Base-by-base conservation (phyloP, 2,113 vertebrate genomes). In the Colistium nudipinnis region DNA sequence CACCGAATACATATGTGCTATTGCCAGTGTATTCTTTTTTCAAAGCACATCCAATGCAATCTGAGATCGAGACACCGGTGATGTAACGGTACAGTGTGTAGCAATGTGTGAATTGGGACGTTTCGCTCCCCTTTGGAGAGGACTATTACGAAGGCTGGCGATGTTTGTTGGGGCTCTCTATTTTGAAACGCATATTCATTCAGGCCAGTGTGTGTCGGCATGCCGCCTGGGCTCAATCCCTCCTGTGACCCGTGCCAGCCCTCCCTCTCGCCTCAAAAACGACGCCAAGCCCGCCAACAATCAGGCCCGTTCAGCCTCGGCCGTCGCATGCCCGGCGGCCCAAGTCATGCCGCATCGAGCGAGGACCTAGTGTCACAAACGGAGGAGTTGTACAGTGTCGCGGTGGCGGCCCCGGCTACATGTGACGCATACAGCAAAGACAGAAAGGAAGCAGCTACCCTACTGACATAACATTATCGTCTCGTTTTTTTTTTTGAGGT, bases 401-500 rank as follows among this genome's bases (percentile, higher is more conserved):
- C 33, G 49, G 59, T 87, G 78, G 68, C 74, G 17, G 48, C 76
- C 70, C 66, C 68, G 69, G 80, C 78, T 85, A 85, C 63, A 82
- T 55, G 80, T 78, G 82, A 81, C 20, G 61, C 77, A 76, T 56
- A 87, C 78, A 89, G 84, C 82, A 38, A 86, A 90, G 80, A 91
- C 83, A 59, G 70, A 83, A n/a, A 86, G 79, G 69, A 90, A 93
- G 88, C 89, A 75, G 85, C 89, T 91, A 89, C 76, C 65, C 78
- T 86, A 91, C 84, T 86, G 82, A 90, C 70, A 78, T 76, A 81
- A 89, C 75, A 64, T 66, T 74, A 78, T 81, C 80, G 74, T 83
- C 84, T 78, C 81, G 63, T 31, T 70, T 79, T 70, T 80, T 31
- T 70, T 79, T 70, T 80, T 72, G 86, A 90, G 87, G 90, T 93